Base-by-base conservation (phyloP, 2,113 vertebrate species). In the Lipophrys pholis region DNA sequence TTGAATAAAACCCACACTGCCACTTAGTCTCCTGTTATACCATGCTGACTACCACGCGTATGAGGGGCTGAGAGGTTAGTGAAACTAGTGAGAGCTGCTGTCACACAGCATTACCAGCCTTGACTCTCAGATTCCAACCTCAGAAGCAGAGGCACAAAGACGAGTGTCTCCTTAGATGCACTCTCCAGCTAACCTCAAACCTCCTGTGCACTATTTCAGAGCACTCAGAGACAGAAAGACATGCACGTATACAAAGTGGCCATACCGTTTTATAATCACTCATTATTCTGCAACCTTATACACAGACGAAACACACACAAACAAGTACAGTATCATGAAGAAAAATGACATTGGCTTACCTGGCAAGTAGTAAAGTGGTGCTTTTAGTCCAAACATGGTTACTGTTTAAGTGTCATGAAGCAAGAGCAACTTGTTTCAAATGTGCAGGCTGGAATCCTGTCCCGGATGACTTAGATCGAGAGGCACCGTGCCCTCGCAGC, bases 371-470 rank as follows among this genome's bases (percentile, higher is more conserved):
- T 97, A 99, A 81, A 99, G 95, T 70, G 97, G 97, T 51, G 97
- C 96, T 94, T 99, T 99, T 95, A 99, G 87, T 96, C 97, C 97
- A 94, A 98, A 99, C 97, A 98, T 99, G 95, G 88, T 96, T 93
- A 93, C 90, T 76, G 82, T 94, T 93, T 93, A 89, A 93, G 93
- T 93, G 93, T 95, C 95, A 96, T 96, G 92, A 93, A 95, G 93
- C 80, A 79, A 75, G 71, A 83, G 82, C 39, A 90, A 88, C 69
- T 84, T 84, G 72, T 83, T 74, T 87, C 12, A 83, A 73, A 61
- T 3, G 72, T 45, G 61, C 69, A 69, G 65, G 73, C 65, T 62
- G 84, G 58, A 45, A 82, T 86, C 82, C 82, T 61, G 86, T 94
- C 90, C 92, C 73, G 87, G 90, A 92, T 91, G 89, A 93, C 90